phyloP scores from a whole-genome alignment of 2,797 vertebrate species.

The Lepus townsendii region DNA sequence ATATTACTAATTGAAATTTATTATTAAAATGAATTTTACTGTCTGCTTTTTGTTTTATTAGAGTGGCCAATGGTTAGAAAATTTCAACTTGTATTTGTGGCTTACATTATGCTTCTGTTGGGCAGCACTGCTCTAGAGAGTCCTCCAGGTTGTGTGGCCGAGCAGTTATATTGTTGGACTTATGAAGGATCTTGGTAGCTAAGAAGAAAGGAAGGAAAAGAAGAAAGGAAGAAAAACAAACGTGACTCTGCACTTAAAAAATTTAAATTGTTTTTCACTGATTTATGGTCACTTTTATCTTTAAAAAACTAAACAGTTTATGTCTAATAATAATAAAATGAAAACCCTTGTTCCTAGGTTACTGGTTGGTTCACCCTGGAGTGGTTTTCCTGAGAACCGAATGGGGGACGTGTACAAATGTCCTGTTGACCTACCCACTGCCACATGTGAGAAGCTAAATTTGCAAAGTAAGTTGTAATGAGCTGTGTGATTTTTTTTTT shows the following conservation, averaged over 20 bases:
- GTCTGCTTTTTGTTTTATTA: not conserved
- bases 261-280: not conserved
- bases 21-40: not conserved
- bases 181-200: not conserved
- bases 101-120: not conserved
- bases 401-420: conserved; percentile 96
- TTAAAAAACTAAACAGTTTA: not conserved
- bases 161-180: not conserved
- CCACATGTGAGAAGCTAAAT: conserved; percentile 92
- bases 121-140: no score
- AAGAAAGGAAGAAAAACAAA: not conserved
- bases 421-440: conserved; percentile 86
- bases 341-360: conserved; percentile 89
- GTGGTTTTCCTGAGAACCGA: conserved; percentile 91
- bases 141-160: not conserved
- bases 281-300: not conserved
- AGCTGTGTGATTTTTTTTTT: not conserved
- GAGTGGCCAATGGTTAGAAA: not conserved
- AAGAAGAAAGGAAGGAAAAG: not conserved
- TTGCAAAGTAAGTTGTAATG: conserved; percentile 90
- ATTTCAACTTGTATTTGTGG: not conserved
- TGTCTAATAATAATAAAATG: not conserved
- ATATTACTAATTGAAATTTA: not conserved
- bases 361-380: conserved; percentile 95
- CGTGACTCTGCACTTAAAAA: not conserved